A percentile compares a stretch with the other conserved stretches of the same genome.
These are phyloP conservation scores for Fulmarus glacialis DNA, from an alignment of 2,113 vertebrate species.

Conservation along the genomic window DNA sequence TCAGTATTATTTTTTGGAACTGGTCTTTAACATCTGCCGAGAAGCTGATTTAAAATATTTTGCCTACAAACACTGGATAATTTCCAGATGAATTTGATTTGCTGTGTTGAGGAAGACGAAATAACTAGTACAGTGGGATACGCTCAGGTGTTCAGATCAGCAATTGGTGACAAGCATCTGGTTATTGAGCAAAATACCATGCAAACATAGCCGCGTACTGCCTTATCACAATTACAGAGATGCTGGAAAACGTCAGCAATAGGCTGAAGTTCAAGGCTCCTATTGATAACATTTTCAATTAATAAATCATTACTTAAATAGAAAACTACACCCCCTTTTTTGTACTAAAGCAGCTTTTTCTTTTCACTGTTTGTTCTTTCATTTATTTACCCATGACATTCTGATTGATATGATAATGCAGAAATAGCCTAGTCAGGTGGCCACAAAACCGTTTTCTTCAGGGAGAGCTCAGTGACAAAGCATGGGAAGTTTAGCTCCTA, in stretches of 20 bases:
- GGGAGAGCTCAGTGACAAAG: background rate
- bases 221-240: background rate
- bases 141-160: background rate
- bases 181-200: background rate
- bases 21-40: background rate
- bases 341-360: background rate
- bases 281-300: background rate
- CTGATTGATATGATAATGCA: background rate
- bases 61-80: background rate
- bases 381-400: slow-evolving; percentile 3
- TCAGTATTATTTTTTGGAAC: background rate
- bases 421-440: slow-evolving; percentile 8
- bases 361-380: slow-evolving; percentile 43
- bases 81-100: background rate
- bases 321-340: background rate
- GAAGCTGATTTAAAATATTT: background rate
- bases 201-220: background rate
- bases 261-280: background rate
- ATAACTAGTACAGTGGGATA: background rate
- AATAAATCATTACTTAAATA: slow-evolving; percentile 48
- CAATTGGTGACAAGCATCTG: background rate
- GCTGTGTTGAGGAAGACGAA: background rate
- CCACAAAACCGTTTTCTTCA: background rate
- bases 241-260: background rate
- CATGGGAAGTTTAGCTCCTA: background rate